Conservation (phyloP, 2,797 vertebrate species). For the Neostethus bicornis region DNA sequence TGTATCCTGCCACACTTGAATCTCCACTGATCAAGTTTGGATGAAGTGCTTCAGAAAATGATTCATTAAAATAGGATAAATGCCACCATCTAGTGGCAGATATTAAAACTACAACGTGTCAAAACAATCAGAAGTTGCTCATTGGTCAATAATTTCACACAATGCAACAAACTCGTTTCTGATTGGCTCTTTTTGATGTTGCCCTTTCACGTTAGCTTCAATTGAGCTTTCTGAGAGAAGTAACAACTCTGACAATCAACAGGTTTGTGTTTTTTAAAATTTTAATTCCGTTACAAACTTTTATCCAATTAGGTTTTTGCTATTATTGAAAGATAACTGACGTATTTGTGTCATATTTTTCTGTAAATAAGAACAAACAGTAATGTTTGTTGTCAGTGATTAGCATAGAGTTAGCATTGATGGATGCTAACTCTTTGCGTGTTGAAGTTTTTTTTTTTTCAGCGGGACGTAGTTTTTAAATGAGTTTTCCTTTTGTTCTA, state of each 20-base stretch:
- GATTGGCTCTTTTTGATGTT: constrained; percentile 47
- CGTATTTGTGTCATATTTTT: not conserved
- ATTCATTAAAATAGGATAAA: constrained; percentile 10
- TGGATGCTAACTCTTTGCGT: not conserved
- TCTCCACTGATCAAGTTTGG: no score
- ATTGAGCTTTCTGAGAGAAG: constrained; percentile 9
- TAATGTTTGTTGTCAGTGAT: constrained; percentile 24
- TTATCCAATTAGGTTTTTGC: rapidly evolving
- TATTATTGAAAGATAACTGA: rapidly evolving
- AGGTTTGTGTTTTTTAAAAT: constrained; percentile 64
- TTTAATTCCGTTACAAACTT: no score
- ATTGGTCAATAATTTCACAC: constrained; percentile 46
- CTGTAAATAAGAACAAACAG: not conserved
- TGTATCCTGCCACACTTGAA: no score
- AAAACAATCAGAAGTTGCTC: not conserved
- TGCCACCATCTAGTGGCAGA: constrained; percentile 44
- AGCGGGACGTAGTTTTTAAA: not conserved
- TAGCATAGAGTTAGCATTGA: constrained; percentile 47
- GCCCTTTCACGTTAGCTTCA: constrained; percentile 11
- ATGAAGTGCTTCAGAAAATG: not conserved
- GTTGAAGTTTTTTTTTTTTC: not conserved
- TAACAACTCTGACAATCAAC: constrained; percentile 57
- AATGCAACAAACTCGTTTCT: not conserved
- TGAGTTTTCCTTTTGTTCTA: not conserved
- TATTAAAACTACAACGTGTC: constrained; percentile 22